Evolutionary conservation across 2,113 vertebrate genomes (phyloP).

Genomic region (Mirza zaza): DNA sequence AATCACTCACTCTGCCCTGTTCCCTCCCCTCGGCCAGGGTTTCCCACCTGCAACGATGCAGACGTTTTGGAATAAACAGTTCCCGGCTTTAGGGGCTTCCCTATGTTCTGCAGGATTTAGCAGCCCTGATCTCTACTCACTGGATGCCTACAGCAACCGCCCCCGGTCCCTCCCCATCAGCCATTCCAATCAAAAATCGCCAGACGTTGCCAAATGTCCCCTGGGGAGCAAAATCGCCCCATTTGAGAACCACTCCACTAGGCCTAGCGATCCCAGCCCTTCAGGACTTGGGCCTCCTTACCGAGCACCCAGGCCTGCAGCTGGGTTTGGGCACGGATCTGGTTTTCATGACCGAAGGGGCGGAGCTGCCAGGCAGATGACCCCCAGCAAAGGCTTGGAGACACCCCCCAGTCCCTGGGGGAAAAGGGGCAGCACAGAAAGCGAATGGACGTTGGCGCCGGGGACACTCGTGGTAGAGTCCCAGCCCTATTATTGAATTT

Average conservation of each 20-base stretch:
- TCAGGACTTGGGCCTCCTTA: not conserved
- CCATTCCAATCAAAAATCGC: not conserved
- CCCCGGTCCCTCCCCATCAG: no score
- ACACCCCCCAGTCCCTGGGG: not conserved
- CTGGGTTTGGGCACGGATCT: not conserved
- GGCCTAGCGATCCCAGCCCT: not conserved
- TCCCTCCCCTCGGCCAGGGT: not conserved
- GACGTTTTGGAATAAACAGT: not conserved
- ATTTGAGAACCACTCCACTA: not conserved
- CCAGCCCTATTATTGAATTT: not conserved
- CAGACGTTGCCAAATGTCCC: not conserved
- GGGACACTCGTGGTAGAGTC: no score
- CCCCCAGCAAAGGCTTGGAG: not conserved
- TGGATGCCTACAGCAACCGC: not conserved
- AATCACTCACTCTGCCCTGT: not conserved
- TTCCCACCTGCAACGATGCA: accelerated
- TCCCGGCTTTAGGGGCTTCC: not conserved
- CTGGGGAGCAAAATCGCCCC: not conserved
- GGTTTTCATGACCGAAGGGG: not conserved
- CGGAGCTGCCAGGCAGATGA: not conserved
- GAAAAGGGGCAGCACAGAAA: no score
- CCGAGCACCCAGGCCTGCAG: not conserved
- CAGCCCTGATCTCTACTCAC: not conserved
- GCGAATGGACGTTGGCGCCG: not conserved
- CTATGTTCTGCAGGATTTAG: not conserved